A percentile compares a stretch with the other conserved stretches of the same genome.
Evolutionary conservation across 2,113 vertebrate genomes (phyloP).

Genomic region (Corapipo altera): DNA sequence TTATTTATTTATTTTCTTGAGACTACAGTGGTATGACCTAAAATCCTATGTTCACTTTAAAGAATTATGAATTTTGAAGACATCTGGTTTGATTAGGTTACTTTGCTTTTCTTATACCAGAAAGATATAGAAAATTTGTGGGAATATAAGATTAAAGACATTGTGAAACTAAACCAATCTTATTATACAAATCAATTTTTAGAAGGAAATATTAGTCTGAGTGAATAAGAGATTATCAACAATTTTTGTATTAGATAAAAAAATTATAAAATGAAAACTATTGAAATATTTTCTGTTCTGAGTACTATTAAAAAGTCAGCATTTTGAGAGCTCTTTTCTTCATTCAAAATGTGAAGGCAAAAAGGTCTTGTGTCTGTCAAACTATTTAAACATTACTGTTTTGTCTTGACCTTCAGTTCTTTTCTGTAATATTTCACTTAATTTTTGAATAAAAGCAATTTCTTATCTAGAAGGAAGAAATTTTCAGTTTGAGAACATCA

Average conservation of each 20-base stretch:
- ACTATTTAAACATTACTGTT: not conserved
- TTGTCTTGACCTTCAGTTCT: not conserved
- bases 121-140: not conserved
- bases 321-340: not conserved
- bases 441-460: not conserved
- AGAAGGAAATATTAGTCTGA: not conserved
- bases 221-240: not conserved
- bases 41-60: not conserved
- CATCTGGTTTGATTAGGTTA: not conserved
- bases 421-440: not conserved
- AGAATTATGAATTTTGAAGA: not conserved
- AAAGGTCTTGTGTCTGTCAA: not conserved
- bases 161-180: accelerated
- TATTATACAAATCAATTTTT: not conserved
- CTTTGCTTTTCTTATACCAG: not conserved
- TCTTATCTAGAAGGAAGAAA: not conserved
- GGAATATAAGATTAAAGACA: not conserved
- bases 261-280: not conserved
- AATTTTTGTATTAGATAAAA: not conserved
- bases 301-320: not conserved
- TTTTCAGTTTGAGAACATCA: not conserved
- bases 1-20: not conserved
- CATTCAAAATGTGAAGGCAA: not conserved
- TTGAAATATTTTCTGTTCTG: not conserved
- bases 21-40: not conserved